Base-by-base conservation (phyloP, 2,888 invertebrate genomes). In the Conchocele bisecta region DNA sequence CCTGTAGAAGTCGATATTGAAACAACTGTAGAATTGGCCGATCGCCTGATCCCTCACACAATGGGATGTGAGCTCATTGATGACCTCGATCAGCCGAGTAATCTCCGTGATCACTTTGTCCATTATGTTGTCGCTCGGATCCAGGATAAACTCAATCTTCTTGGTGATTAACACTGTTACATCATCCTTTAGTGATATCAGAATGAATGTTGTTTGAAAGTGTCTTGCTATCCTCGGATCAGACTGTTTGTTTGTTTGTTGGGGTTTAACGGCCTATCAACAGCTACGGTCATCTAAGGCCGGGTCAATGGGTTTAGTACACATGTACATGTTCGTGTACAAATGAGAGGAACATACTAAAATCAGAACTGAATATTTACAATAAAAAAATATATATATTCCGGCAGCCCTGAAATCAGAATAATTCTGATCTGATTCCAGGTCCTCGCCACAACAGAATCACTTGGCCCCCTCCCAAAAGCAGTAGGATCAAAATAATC, bases 1-100 rank as follows among this genome's bases (percentile, higher is more conserved):
- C 26, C 84, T 81, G 82, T 86, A 89, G 75, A 87, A 89, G 63
- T 86, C 82, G 42, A 89, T 81, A 22, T 82, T 83, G 11, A 89
- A 71, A 6, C 75, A 58, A n/a, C 57, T 66, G 73, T 83, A 89
- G 76, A 86, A 85, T 44, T 84, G 79, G 9, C 72, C 66, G 22
- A 87, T 75, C 13, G 82, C 82, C 7, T 81, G 82, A 7, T 86
- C 74, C 5, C 85, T 83, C 3, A 80, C 85, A 56, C 83, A 80
- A 63, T 83, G 77, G 6, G 81, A 82, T 3, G 75, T 72, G 9
- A 82, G 69, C 6, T 71, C 39, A 7, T 82, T 75, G 6, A 87
- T 74, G 13, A 88, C 64, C 24, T 80, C 81, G 15, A 77, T 77
- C 17, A 88, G 61, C 28, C 78, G 61, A 22, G 75, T 67, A 17